Conservation (phyloP, 2,113 vertebrate genomes). For the Ascaphus truei region DNA sequence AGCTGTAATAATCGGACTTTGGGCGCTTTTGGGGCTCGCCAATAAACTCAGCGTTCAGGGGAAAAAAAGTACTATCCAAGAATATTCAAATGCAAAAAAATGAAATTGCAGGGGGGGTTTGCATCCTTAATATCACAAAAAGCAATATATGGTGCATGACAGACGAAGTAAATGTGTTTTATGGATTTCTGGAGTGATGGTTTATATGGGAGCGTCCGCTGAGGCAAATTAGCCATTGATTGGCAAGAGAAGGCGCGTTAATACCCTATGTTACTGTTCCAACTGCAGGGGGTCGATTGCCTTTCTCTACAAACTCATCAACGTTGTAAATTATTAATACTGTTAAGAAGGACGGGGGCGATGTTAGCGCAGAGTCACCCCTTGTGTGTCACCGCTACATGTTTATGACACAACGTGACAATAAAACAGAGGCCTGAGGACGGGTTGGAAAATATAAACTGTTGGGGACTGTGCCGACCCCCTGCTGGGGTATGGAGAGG, state of each 20-base stretch:
- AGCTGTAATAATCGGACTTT: too few relatives aligned
- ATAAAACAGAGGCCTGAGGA: constrained; percentile 30
- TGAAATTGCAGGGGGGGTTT: too few relatives aligned
- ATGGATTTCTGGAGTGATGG: not conserved
- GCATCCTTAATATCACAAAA: not conserved
- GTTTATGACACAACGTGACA: constrained; percentile 27
- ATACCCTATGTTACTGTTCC: constrained; percentile 27
- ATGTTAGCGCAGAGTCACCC: constrained; percentile 1
- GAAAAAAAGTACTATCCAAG: too few relatives aligned
- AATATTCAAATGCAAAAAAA: too few relatives aligned
- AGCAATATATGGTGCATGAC: not conserved
- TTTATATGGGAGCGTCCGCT: not conserved
- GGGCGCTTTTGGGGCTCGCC: too few relatives aligned
- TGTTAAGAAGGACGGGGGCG: not conserved
- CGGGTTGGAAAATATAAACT: constrained; percentile 31
- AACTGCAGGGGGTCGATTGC: constrained; percentile 29
- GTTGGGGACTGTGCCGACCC: constrained; percentile 29
- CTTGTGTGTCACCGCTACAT: constrained; percentile 25
- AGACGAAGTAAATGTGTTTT: not conserved
- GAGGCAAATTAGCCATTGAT: constrained; percentile 32
- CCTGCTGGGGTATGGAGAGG: constrained; percentile 1
- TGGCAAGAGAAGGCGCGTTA: constrained; percentile 24
- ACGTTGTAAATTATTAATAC: constrained; percentile 35
- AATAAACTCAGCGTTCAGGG: too few relatives aligned
- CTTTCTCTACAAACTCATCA: constrained; percentile 33